phyloP scores from a whole-genome alignment of 2,888 invertebrate species.

The Erebia ligea region DNA sequence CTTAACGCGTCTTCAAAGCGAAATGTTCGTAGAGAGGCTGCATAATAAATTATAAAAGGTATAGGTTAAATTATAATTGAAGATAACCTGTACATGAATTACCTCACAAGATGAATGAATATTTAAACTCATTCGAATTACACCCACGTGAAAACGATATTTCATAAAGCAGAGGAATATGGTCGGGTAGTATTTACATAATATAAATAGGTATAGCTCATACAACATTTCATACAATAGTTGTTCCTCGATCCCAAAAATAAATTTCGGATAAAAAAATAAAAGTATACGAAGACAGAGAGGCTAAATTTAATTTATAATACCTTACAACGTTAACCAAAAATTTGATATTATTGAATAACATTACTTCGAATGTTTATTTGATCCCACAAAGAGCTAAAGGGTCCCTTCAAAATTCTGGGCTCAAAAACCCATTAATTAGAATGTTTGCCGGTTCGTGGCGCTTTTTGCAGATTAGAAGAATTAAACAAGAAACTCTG shows the following conservation, averaged over 20 bases:
- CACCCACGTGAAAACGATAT: not conserved
- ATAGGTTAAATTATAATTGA: not conserved
- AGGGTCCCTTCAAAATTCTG: conserved; percentile 13
- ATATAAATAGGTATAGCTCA: not conserved
- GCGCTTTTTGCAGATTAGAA: conserved; percentile 16
- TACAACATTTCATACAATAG: not conserved
- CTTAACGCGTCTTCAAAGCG: no score
- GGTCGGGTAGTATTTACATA: not conserved
- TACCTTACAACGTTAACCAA: not conserved
- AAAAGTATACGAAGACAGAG: not conserved
- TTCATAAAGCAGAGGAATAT: not conserved
- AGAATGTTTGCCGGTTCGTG: conserved; percentile 17
- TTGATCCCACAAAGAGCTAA: conserved; percentile 22
- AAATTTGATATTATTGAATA: conserved; percentile 18
- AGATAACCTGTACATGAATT: not conserved
- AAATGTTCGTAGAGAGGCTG: not conserved
- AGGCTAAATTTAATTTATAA: conserved; percentile 4
- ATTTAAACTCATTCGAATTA: no score
- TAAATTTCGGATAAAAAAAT: not conserved
- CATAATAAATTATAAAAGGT: not conserved
- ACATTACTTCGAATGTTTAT: conserved; percentile 22
- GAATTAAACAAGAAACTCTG: conserved; percentile 19
- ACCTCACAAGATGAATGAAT: not conserved
- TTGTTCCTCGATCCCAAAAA: not conserved
- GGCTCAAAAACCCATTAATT: conserved; percentile 23